Percentiles rank a stretch among this genome's conserved stretches.
phyloP scores from a whole-genome alignment of 2,113 vertebrate genomes.

The Vidua chalybeata region DNA sequence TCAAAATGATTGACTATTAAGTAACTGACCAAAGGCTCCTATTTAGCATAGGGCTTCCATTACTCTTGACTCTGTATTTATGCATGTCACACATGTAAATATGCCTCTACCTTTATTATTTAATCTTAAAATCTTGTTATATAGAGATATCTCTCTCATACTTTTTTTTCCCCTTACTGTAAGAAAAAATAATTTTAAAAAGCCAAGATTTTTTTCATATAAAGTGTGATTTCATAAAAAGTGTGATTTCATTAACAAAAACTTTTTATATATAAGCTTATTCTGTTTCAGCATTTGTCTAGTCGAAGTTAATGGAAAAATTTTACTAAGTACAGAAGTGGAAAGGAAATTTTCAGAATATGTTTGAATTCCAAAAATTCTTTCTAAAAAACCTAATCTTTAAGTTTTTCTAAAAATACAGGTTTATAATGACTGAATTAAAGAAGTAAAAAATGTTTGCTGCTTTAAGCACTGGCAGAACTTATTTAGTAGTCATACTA shows the following conservation, averaged over 20 bases:
- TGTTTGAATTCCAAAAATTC: not conserved
- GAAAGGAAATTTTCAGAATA: not conserved
- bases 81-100: not conserved
- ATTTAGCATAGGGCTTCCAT: not conserved
- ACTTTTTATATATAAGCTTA: not conserved
- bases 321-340: not conserved
- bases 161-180: accelerated
- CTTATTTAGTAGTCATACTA: not conserved
- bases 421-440: not conserved
- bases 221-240: not conserved
- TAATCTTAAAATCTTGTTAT: not conserved
- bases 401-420: not conserved
- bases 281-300: not conserved
- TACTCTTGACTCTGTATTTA: not conserved
- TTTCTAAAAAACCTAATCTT: not conserved
- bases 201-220: not conserved
- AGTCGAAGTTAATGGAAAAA: not conserved
- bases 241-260: not conserved
- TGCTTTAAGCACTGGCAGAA: not conserved
- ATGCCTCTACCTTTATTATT: not conserved
- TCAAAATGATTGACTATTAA: not conserved
- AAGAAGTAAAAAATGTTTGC: not conserved
- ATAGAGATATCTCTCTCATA: not conserved
- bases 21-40: not conserved
- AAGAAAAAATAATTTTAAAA: not conserved